Base-by-base conservation (phyloP, 2,797 vertebrate genomes). In the Pogoniulus pusillus region DNA sequence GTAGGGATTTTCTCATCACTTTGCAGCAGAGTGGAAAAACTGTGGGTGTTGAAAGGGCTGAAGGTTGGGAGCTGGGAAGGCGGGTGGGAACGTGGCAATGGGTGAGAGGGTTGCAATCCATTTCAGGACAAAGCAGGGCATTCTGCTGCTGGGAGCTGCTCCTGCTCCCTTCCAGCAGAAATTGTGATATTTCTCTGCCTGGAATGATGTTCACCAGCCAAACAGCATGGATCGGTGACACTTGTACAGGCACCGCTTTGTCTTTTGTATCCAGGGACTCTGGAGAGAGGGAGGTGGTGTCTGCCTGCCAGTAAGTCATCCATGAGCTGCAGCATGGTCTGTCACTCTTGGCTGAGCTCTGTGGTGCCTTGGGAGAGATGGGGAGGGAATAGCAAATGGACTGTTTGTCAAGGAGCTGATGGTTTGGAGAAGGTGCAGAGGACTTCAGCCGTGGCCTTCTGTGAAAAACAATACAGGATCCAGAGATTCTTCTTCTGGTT, bases 1-100 rank as follows among this genome's bases (percentile, higher is more conserved):
- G 93, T 79, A 84, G 82, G 85, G 91, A 93, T 91, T 91, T 95
- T 95, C 88, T 85, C 81, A 41, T 83, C 0, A 4, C 63, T 92
- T 41, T 1, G 1, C 6, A 5, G 77, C 57, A 62, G 75, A 93
- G 69, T 95, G 95, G 89, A 96, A 95, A 94, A 84, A 88, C 82
- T 59, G 96, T 96, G 95, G 95, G 95, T 86, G 95, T 96, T 85
- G 80, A 91, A 87, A 94, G 65, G 65, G 73, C 62, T 93, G 83
- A 85, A 89, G 58, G 63, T 6, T 93, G 87, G 84, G 75, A 94
- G 69, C 75, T 62, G 87, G 79, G 76, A 92, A 81, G 78, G 76
- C 10, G 17, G 27, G 85, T 83, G 75, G 59, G 74, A 94, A 80
- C 29, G 37, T 30, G 45, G 85, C 89, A 92, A 82, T 89, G 85